Base-by-base conservation (phyloP, 2,113 vertebrate genomes). In the Equus quagga region DNA sequence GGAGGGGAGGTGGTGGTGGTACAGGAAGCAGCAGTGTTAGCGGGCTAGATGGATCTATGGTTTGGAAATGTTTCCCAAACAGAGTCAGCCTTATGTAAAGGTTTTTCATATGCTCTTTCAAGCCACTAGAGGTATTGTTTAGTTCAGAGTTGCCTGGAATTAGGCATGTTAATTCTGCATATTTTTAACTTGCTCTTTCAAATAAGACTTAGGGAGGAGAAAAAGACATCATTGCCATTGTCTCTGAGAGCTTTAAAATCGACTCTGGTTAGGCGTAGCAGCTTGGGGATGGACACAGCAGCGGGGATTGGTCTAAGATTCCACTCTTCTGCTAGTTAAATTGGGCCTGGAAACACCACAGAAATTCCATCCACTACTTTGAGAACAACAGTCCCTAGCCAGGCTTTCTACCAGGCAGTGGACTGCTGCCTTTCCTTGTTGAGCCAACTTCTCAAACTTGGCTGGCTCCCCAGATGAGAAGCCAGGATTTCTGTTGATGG, bases 371-470 rank as follows among this genome's bases (percentile, higher is more conserved):
- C 98, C 93, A 90, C 94, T 89, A 28, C 90, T 96, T 93, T 64
- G 86, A 94, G 82, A 95, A 94, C 93, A 96, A 82, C 91, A 90
- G 89, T 96, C 93, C 84, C 95, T 62, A 93, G 95, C 96, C 81
- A 92, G 96, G 96, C 94, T 92, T 80, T 97, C 96, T 93, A 97
- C 98, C 96, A 96, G 73, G 94, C 98, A 95, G 95, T 97, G 92
- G 84, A 85, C 80, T 92, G 96, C 96, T 85, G 97, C 93, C 96
- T 96, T 89, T 91, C 96, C 86, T 96, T 96, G 96, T 97, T 79
- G 92, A 97, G 98, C 98, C 97, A 98, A 88, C 97, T 98, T 94
- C 95, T 95, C 90, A 94, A 96, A 97, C 84, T 98, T 98, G 98
- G 98, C 98, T 83, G 93, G 84, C 84, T 97, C 96, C 89, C 97